A percentile compares a stretch with the other conserved stretches of the same genome.
Conservation (phyloP, 1,140 invertebrate species). For the Leptoteleia sp. region DNA sequence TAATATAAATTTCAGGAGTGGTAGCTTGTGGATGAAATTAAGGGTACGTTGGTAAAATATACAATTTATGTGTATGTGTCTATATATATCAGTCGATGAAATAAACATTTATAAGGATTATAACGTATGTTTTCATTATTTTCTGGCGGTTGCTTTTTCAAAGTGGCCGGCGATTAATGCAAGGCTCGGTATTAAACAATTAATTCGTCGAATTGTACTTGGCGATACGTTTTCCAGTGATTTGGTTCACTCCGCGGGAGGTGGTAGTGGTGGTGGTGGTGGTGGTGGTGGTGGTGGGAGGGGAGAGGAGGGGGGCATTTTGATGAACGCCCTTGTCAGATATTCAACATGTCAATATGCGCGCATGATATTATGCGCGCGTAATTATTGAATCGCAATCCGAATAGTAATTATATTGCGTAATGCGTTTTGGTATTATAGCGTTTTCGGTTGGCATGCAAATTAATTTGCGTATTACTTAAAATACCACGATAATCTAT, state of each 20-base stretch:
- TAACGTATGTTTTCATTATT: slow-evolving; percentile 18
- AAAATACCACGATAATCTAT: slow-evolving; percentile 57
- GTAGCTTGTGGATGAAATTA: too few relatives aligned
- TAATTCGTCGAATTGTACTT: slow-evolving; percentile 26
- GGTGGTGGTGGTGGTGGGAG: too few relatives aligned
- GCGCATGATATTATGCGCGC: slow-evolving; percentile 25
- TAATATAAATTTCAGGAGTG: too few relatives aligned
- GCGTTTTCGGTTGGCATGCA: slow-evolving; percentile 57
- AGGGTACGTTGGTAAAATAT: too few relatives aligned
- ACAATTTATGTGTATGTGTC: too few relatives aligned
- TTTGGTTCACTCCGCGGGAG: too few relatives aligned
- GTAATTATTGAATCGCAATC: slow-evolving; percentile 60
- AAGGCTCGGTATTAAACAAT: slow-evolving; percentile 28
- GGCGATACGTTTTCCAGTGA: slow-evolving; percentile 32
- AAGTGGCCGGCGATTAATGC: slow-evolving; percentile 1
- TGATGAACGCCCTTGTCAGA: slow-evolving; percentile 31
- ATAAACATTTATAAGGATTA: too few relatives aligned
- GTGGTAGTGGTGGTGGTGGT: too few relatives aligned
- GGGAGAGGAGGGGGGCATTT: not conserved
- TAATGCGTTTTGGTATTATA: slow-evolving; percentile 61
- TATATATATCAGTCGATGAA: too few relatives aligned
- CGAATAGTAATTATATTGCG: slow-evolving; percentile 60
- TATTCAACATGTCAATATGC: slow-evolving; percentile 54
- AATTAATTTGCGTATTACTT: slow-evolving; percentile 63
- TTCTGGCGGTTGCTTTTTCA: slow-evolving; percentile 4